A percentile compares a stretch with the other conserved stretches of the same genome.
Evolutionary conservation across 53 echinoderm and acorn worm species (phyloP).

Genomic region (Arbacia lixula): DNA sequence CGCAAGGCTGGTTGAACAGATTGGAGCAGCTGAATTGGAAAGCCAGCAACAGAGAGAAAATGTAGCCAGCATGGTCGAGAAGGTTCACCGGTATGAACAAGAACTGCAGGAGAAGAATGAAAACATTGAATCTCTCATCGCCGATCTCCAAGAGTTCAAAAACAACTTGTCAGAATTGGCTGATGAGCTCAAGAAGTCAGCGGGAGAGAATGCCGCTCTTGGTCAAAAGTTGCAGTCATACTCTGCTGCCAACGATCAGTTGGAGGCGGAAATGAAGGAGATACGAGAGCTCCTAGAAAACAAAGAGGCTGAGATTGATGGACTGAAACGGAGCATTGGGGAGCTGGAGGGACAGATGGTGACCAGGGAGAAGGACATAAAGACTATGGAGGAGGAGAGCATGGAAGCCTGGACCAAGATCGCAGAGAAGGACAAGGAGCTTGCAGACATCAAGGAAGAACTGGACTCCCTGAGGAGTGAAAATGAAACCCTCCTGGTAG

Average conservation of each 20-base stretch:
- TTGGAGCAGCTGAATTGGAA: conserved; percentile 5
- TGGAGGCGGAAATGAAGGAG: conserved; percentile 22
- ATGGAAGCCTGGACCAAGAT: conserved; percentile 35
- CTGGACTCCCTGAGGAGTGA: conserved; percentile 29
- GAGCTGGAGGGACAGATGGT: conserved; percentile 31
- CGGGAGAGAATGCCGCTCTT: conserved; percentile 29
- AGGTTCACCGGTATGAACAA: background rate
- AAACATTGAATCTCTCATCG: conserved; percentile 54
- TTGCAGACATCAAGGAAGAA: conserved; percentile 35
- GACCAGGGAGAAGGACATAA: background rate
- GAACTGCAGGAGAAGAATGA: conserved; percentile 12
- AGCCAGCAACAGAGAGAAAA: background rate
- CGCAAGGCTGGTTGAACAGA: conserved; percentile 23
- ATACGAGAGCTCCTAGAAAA: conserved; percentile 29
- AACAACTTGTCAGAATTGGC: conserved; percentile 36
- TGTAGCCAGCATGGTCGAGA: background rate
- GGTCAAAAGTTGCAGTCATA: conserved; percentile 3
- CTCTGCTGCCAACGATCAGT: background rate
- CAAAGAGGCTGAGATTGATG: conserved; percentile 31
- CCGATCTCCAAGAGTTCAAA: conserved; percentile 44
- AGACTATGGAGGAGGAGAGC: conserved; percentile 12
- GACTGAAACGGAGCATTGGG: conserved; percentile 32
- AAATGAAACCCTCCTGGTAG: conserved; percentile 30
- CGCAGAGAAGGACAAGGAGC: conserved; percentile 22
- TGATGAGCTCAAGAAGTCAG: conserved; percentile 53